Percentiles rank a stretch among this genome's conserved stretches.
Evolutionary conservation across 2,797 vertebrate species (phyloP).

Genomic region (Liasis olivaceus): DNA sequence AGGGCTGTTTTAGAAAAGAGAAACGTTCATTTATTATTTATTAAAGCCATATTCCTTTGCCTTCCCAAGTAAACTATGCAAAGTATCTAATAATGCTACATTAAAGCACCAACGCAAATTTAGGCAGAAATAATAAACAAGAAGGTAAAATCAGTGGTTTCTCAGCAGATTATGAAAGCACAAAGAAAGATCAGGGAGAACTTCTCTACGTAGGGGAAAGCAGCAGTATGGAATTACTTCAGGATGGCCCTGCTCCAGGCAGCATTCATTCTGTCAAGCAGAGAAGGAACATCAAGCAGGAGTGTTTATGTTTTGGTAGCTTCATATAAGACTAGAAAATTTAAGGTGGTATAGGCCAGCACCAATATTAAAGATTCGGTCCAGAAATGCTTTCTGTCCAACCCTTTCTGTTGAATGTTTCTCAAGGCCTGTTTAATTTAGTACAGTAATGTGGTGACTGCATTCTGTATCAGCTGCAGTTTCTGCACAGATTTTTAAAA

Average conservation of each 20-base stretch:
- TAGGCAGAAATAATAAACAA: background rate
- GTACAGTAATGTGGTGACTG: background rate
- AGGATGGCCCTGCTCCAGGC: background rate
- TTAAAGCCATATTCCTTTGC: background rate
- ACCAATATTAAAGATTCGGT: background rate
- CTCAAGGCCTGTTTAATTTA: background rate
- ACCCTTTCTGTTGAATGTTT: background rate
- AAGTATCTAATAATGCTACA: background rate
- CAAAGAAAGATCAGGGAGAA: background rate
- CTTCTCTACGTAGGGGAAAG: background rate
- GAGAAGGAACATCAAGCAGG: background rate
- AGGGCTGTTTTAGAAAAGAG: background rate
- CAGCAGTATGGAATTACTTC: background rate
- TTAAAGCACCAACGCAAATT: background rate
- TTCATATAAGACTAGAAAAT: background rate
- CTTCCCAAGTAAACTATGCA: background rate
- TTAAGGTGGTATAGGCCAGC: background rate
- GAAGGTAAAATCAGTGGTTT: background rate
- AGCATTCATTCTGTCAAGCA: background rate
- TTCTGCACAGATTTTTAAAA: background rate
- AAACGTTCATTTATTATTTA: background rate
- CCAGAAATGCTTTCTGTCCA: background rate
- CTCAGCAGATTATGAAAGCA: background rate
- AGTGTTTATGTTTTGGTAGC: background rate
- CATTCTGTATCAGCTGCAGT: background rate